These are phyloP conservation scores for Camponotus floridanus DNA, from an alignment of 1,140 invertebrate genomes.

Conservation along the genomic window DNA sequence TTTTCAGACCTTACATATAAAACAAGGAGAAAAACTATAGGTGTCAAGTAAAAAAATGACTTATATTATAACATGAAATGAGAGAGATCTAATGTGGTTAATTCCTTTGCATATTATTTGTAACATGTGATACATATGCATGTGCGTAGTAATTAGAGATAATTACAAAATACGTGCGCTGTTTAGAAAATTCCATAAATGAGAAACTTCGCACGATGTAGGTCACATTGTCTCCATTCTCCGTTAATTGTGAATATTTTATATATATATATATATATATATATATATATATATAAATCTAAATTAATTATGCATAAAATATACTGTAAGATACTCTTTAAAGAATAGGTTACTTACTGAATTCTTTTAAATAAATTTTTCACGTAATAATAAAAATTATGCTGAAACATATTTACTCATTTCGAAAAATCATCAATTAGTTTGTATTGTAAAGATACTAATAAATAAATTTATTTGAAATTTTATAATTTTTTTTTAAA, in stretches of 20 bases:
- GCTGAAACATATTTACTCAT: neutral
- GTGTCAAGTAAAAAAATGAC: constrained; percentile 54
- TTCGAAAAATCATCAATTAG: neutral
- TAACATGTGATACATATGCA: neutral
- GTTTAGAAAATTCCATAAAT: neutral
- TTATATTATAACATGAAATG: neutral
- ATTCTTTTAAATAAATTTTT: neutral
- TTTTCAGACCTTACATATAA: neutral
- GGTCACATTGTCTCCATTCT: neutral
- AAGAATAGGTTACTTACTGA: neutral
- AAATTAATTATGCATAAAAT: neutral
- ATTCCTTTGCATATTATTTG: constrained; percentile 52
- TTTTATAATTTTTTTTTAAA: too few relatives aligned
- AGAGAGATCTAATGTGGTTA: constrained; percentile 51
- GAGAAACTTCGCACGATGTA: neutral
- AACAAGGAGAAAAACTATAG: neutral
- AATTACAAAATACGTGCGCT: constrained; percentile 45
- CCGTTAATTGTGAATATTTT: neutral
- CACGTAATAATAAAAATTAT: neutral
- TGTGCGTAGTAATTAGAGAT: constrained; percentile 8
- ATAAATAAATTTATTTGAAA: too few relatives aligned
- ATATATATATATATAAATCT: neutral
- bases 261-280: neutral
- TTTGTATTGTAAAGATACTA: neutral
- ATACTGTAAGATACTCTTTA: constrained; percentile 3